These are phyloP conservation scores for Drosophila limbata DNA, from an alignment of 2,888 invertebrate genomes.

Conservation along the genomic window DNA sequence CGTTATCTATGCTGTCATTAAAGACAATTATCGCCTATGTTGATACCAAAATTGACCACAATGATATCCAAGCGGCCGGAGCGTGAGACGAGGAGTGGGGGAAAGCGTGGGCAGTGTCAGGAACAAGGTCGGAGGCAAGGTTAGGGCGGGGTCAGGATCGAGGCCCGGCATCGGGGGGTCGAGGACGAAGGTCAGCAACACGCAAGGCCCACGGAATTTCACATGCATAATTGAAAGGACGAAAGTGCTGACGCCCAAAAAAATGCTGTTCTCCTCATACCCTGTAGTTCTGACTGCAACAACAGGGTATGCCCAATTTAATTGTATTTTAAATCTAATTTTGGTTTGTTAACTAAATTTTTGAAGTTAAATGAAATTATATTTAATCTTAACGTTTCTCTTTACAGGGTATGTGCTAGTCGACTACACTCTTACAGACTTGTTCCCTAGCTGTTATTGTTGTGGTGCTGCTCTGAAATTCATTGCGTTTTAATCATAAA, in stretches of 20 bases:
- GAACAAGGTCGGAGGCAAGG: neutral
- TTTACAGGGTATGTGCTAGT: neutral
- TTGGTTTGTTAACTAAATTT: no score
- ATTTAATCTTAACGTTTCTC: no score
- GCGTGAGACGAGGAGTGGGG: no score
- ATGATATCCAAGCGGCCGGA: conserved; percentile 1
- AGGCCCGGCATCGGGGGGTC: no score
- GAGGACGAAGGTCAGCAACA: conserved; percentile 16
- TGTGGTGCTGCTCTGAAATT: conserved; percentile 19
- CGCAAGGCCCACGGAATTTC: conserved; percentile 27
- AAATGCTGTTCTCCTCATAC: conserved; percentile 8
- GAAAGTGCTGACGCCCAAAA: conserved; percentile 20
- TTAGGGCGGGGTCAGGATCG: neutral
- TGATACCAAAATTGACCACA: conserved; percentile 20
- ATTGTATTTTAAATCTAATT: no score
- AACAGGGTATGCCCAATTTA: neutral
- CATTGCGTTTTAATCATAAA: conserved; percentile 25
- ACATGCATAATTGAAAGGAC: conserved; percentile 49
- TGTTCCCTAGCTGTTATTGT: neutral
- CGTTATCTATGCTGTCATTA: conserved; percentile 31
- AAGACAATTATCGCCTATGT: conserved; percentile 41
- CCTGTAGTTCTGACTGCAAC: neutral
- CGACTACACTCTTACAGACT: neutral
- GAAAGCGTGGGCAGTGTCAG: conserved; percentile 8
- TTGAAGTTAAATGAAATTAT: no score